phyloP scores from a whole-genome alignment of 2,113 vertebrate genomes.

The Saimiri boliviensis region DNA sequence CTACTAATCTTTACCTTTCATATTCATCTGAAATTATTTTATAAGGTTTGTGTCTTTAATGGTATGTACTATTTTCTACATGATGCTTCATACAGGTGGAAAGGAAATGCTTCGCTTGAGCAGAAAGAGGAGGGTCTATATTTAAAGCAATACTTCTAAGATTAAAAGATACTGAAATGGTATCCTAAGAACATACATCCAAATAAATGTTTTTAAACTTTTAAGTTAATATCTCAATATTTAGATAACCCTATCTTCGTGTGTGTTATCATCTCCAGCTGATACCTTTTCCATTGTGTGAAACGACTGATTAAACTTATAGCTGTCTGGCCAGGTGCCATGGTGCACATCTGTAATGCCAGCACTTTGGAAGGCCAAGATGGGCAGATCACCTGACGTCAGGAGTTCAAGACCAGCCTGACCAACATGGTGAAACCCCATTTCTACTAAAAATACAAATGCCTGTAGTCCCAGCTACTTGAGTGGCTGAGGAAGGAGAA shows the following conservation, averaged over 20 bases:
- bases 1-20: accelerated
- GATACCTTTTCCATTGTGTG: accelerated
- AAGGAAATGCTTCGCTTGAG: background rate
- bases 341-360: too few relatives aligned
- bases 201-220: background rate
- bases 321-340: too few relatives aligned
- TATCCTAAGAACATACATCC: accelerated
- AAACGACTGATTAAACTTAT: accelerated
- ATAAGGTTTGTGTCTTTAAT: too few relatives aligned
- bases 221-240: too few relatives aligned
- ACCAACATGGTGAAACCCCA: too few relatives aligned
- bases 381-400: too few relatives aligned
- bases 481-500: too few relatives aligned
- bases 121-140: background rate
- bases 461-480: too few relatives aligned
- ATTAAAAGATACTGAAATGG: background rate
- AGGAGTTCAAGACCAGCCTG: too few relatives aligned
- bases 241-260: accelerated
- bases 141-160: background rate
- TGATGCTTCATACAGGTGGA: too few relatives aligned
- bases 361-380: too few relatives aligned
- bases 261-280: accelerated
- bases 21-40: background rate
- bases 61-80: accelerated
- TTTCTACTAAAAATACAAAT: too few relatives aligned